Conservation (phyloP, 30 jellyfish, hydroid and myxozoan species). For the Rhopilema esculentum region DNA sequence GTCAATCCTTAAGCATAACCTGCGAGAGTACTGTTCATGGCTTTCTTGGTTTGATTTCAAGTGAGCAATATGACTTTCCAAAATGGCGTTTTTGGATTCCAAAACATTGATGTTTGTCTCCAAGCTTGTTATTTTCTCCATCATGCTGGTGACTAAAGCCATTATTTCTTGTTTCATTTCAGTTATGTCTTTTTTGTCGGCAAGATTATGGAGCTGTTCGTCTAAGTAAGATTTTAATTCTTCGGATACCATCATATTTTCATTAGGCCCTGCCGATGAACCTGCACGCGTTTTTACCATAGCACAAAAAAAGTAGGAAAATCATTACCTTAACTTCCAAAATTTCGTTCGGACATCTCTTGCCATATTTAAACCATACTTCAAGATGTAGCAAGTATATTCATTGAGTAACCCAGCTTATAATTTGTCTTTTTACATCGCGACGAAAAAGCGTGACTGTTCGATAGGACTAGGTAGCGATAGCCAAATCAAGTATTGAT, state of each 20-base stretch:
- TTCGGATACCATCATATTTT: conserved; percentile 16
- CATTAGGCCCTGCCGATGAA: conserved; percentile 24
- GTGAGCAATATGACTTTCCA: conserved; percentile 32
- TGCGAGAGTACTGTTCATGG: conserved; percentile 33
- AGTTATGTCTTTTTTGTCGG: neutral
- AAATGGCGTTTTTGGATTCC: conserved; percentile 16
- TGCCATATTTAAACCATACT: conserved; percentile 3
- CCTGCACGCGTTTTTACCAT: conserved; percentile 26
- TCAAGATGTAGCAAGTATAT: neutral
- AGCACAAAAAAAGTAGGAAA: conserved; percentile 1
- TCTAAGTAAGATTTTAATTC: conserved; percentile 1
- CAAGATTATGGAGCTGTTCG: conserved; percentile 5
- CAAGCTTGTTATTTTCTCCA: conserved; percentile 2
- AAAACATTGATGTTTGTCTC: neutral
- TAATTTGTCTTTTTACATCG: conserved; percentile 5
- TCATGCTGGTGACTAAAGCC: neutral
- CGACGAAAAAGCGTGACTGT: conserved; percentile 6
- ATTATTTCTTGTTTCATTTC: conserved; percentile 2
- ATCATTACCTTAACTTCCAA: conserved; percentile 4
- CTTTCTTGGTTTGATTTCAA: neutral
- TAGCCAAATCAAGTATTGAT: too few species aligned
- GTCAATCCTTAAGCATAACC: neutral
- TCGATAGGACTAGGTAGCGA: neutral
- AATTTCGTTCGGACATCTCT: neutral
- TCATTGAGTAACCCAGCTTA: conserved; percentile 12